Evolutionary conservation across 2,797 vertebrate genomes (phyloP).

Genomic region (Semaprochilodus insignis): DNA sequence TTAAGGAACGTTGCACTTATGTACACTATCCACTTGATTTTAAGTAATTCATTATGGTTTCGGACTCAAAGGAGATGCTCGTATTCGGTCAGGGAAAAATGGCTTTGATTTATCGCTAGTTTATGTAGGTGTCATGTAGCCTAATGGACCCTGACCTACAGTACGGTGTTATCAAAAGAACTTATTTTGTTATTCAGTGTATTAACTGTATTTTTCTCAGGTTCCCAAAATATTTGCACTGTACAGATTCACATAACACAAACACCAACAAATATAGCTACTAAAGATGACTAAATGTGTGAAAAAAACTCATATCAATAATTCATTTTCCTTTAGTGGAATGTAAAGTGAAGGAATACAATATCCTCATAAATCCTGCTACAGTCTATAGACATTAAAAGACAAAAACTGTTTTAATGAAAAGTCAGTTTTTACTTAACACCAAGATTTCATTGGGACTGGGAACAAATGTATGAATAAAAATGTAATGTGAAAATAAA

Average conservation of each 20-base stretch:
- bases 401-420: slow-evolving; percentile 41
- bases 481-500: slow-evolving; percentile 36
- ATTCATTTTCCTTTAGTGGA: slow-evolving; percentile 62
- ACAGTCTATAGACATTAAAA: slow-evolving; percentile 67
- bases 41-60: no score
- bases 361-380: slow-evolving; percentile 67
- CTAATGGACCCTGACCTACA: no score
- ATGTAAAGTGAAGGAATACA: slow-evolving; percentile 69
- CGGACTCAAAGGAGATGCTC: no score
- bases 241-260: not conserved
- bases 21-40: no score
- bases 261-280: slow-evolving; percentile 30
- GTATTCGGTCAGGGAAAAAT: no score
- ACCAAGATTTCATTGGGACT: slow-evolving; percentile 50
- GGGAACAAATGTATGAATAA: slow-evolving; percentile 48
- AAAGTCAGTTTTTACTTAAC: slow-evolving; percentile 24
- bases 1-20: no score
- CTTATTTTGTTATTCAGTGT: no score
- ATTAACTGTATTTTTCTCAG: no score
- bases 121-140: no score
- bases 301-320: slow-evolving; percentile 59
- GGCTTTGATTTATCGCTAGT: no score
- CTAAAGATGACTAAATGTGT: slow-evolving; percentile 15
- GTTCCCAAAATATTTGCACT: no score
- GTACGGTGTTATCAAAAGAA: no score